A percentile compares a stretch with the other conserved stretches of the same genome.
phyloP scores from a whole-genome alignment of 2,888 invertebrate genomes.

The Neoaliturus tenellus region DNA sequence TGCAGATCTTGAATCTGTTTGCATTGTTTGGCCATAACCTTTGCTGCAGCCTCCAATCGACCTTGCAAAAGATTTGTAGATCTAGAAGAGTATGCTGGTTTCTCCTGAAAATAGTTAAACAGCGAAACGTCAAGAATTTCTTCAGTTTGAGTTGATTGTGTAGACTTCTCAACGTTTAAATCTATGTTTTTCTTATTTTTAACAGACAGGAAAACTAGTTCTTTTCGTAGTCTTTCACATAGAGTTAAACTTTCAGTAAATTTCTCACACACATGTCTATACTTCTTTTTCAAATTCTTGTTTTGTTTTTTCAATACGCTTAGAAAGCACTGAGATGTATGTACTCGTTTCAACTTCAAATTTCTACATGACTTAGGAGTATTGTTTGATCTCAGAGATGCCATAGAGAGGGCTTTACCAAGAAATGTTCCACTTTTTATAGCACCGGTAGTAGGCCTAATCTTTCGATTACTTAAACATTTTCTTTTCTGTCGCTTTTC shows the following conservation, averaged over 20 bases:
- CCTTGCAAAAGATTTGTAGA: conserved; percentile 14
- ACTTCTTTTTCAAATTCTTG: conserved; percentile 12
- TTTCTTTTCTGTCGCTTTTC: background rate
- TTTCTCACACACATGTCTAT: background rate
- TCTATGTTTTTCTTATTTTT: background rate
- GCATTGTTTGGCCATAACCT: conserved; percentile 48
- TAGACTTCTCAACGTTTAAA: background rate
- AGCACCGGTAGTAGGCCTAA: too few species aligned
- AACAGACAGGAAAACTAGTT: background rate
- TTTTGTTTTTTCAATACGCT: conserved; percentile 9
- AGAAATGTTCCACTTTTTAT: background rate
- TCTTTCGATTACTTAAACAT: background rate
- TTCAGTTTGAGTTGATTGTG: conserved; percentile 7
- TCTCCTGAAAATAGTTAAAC: background rate
- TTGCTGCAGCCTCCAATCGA: conserved; percentile 28
- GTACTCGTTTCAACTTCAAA: background rate
- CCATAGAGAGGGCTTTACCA: background rate
- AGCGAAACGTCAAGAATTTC: background rate
- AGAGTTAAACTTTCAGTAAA: background rate
- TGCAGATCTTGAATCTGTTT: conserved; percentile 39
- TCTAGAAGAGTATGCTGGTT: background rate
- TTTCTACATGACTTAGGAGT: background rate
- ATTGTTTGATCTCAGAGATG: background rate
- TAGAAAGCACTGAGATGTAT: background rate
- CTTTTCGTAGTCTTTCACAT: conserved; percentile 29